Evolutionary conservation across 2,888 invertebrate species (phyloP).

Genomic region (Noctuana brunneofusca): DNA sequence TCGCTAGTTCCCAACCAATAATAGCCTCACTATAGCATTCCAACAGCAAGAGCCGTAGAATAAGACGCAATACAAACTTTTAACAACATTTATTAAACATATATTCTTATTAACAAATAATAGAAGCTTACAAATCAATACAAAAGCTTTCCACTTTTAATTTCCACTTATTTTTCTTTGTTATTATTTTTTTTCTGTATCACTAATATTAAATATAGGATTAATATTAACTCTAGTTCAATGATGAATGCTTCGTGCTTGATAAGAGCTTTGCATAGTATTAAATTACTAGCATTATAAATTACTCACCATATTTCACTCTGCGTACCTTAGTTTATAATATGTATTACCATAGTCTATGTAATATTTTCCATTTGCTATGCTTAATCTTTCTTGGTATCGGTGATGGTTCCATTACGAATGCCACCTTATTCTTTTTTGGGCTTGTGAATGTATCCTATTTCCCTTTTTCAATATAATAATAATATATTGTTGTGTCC

Average conservation of each 20-base stretch:
- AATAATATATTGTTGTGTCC: constrained; percentile 2
- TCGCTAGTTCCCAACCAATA: constrained; percentile 15
- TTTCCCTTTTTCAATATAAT: constrained; percentile 11
- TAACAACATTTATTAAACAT: constrained; percentile 16
- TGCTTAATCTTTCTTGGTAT: constrained; percentile 83
- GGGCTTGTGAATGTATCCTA: constrained; percentile 48
- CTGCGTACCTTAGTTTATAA: constrained; percentile 42
- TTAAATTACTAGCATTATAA: constrained; percentile 37
- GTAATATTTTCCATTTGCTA: constrained; percentile 69
- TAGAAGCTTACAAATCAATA: constrained; percentile 36
- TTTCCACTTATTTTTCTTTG: constrained; percentile 30
- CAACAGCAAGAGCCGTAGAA: constrained; percentile 25
- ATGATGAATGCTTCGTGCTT: constrained; percentile 43
- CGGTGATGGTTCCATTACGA: constrained; percentile 75
- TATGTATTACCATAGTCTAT: constrained; percentile 51
- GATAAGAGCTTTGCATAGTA: constrained; percentile 45
- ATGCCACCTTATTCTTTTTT: constrained; percentile 63
- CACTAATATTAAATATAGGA: constrained; percentile 32
- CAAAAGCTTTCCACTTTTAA: constrained; percentile 33
- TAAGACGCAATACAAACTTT: constrained; percentile 24
- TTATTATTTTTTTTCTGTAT: constrained; percentile 13
- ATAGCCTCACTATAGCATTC: constrained; percentile 17
- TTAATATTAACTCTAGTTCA: constrained; percentile 28
- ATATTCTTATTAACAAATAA: constrained; percentile 3
- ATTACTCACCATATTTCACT: constrained; percentile 41